Evolutionary conservation across 2,888 invertebrate species (phyloP).

Genomic region (Drosophila mayaguana): DNA sequence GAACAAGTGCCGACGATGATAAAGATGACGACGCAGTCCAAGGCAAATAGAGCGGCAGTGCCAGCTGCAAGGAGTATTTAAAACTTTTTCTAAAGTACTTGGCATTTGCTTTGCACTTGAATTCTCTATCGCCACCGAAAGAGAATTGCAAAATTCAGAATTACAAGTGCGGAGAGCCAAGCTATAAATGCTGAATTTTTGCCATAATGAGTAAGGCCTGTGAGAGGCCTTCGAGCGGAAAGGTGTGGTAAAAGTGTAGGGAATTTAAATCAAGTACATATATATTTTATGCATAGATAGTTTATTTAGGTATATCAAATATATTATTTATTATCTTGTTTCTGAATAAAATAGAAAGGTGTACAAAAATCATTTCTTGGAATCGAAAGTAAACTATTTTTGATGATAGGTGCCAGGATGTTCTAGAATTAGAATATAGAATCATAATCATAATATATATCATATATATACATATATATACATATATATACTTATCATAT

Average conservation of each 20-base stretch:
- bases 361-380: too few species aligned
- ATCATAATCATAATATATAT: too few species aligned
- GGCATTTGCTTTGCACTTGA: constrained; percentile 43
- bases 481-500: too few species aligned
- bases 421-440: too few species aligned
- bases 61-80: neutral
- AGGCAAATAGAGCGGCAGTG: constrained; percentile 39
- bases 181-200: constrained; percentile 13
- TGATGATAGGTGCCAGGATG: too few species aligned
- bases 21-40: constrained; percentile 35
- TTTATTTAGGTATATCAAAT: too few species aligned
- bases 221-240: neutral
- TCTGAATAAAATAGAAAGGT: too few species aligned
- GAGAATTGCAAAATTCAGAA: constrained; percentile 17
- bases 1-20: constrained; percentile 30
- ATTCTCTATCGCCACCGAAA: constrained; percentile 16
- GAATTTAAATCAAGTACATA: neutral
- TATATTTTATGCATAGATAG: too few species aligned
- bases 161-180: constrained; percentile 4
- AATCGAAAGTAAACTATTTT: too few species aligned
- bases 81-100: constrained; percentile 44
- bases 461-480: too few species aligned
- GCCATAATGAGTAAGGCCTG: neutral
- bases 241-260: neutral
- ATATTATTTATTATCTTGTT: too few species aligned